Conservation (phyloP, 2,113 vertebrate species). For the Mystacornis crossleyi region DNA sequence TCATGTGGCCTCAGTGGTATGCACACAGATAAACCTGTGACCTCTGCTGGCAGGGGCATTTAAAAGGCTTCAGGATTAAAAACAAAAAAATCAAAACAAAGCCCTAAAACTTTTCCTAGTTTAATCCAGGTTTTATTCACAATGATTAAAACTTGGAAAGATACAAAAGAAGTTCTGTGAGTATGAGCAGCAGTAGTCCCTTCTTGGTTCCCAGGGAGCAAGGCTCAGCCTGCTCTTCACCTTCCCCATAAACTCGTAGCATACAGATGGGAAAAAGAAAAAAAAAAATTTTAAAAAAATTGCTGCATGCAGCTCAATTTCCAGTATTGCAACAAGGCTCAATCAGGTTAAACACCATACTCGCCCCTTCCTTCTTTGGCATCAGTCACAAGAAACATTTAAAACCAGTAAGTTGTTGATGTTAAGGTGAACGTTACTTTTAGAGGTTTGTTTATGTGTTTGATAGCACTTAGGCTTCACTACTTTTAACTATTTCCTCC, state of each 20-base stretch:
- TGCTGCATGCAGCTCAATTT: not conserved
- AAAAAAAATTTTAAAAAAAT: too few species aligned
- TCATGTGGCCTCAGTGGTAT: not conserved
- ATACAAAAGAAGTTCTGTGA: not conserved
- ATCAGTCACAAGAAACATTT: not conserved
- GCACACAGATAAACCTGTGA: not conserved
- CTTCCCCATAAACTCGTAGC: rapidly evolving
- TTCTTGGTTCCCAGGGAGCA: not conserved
- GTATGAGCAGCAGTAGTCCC: not conserved
- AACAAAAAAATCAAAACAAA: not conserved
- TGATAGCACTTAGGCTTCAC: not conserved
- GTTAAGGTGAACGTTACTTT: not conserved
- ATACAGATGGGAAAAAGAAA: not conserved
- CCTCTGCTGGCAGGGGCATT: not conserved
- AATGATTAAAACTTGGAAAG: not conserved
- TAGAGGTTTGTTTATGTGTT: not conserved
- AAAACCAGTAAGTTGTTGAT: not conserved
- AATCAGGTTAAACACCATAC: not conserved
- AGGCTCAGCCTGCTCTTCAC: not conserved
- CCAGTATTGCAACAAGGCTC: not conserved
- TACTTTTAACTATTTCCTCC: constrained; percentile 43
- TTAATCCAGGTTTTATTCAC: not conserved
- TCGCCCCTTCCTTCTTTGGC: not conserved
- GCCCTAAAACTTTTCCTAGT: not conserved
- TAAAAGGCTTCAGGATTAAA: not conserved